Conservation (phyloP, 2,888 invertebrate genomes). For the Melinaea menophilus region DNA sequence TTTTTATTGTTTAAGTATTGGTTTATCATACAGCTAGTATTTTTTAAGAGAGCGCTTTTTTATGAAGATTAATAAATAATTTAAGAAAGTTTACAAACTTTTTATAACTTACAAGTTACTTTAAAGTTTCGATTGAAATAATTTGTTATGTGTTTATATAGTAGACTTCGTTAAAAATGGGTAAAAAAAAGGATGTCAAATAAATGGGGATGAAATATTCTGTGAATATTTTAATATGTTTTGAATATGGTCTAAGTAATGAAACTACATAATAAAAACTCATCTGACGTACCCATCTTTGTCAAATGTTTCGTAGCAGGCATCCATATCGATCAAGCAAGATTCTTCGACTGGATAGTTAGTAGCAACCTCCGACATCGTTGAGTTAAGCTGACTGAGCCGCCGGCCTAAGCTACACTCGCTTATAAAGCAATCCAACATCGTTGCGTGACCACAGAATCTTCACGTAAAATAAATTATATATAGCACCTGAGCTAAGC, state of each 20-base stretch:
- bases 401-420: conserved; percentile 48
- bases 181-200: too few species aligned
- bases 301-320: conserved; percentile 93
- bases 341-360: conserved; percentile 69
- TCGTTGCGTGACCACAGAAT: conserved; percentile 44
- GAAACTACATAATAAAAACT: background rate
- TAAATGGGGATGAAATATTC: too few species aligned
- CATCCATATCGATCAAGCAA: conserved; percentile 87
- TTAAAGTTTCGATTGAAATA: too few species aligned
- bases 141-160: too few species aligned
- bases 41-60: too few species aligned
- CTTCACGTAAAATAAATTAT: conserved; percentile 12
- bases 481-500: background rate
- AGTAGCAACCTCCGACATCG: conserved; percentile 69
- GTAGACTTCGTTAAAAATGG: too few species aligned
- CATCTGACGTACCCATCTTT: conserved; percentile 86
- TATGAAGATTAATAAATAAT: too few species aligned
- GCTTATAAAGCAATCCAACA: conserved; percentile 65
- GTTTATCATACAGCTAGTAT: too few species aligned
- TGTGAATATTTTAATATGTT: background rate
- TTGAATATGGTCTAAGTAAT: background rate
- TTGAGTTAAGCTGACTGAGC: conserved; percentile 67
- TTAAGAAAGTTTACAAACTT: too few species aligned
- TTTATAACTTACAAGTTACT: too few species aligned
- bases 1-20: too few species aligned